Percentiles rank a stretch among this genome's conserved stretches.
Evolutionary conservation across 1,140 invertebrate genomes (phyloP).

Genomic region (Glossosoma conforme): DNA sequence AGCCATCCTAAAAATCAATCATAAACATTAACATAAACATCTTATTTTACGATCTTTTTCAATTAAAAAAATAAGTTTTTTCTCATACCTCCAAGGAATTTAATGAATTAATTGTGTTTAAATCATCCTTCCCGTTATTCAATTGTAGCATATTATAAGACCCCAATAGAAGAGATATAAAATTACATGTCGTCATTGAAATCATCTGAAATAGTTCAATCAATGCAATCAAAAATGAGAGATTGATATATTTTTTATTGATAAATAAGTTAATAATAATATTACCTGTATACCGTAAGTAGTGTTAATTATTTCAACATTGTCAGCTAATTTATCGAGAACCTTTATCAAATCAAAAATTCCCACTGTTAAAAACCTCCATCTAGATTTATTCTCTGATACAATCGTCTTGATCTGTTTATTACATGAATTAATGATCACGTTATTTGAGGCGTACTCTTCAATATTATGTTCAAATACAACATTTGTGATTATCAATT

Average conservation of each 20-base stretch:
- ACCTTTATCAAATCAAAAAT: slow-evolving; percentile 2
- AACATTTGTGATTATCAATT: background rate
- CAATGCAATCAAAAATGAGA: background rate
- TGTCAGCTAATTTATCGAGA: slow-evolving; percentile 17
- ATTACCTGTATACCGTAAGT: slow-evolving; percentile 10
- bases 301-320: slow-evolving; percentile 10
- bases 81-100: background rate
- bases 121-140: no score
- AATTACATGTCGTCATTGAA: background rate
- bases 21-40: background rate
- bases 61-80: background rate
- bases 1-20: background rate
- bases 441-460: background rate
- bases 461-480: background rate
- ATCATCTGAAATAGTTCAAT: background rate
- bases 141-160: background rate
- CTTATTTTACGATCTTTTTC: background rate
- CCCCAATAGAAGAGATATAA: background rate
- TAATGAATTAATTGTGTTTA: background rate
- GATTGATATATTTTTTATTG: background rate
- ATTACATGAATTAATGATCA: background rate
- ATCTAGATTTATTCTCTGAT: background rate
- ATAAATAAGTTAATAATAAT: background rate
- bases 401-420: background rate
- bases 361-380: background rate